phyloP scores from a whole-genome alignment of 2,113 vertebrate genomes.

The Craseonycteris thonglongyai region DNA sequence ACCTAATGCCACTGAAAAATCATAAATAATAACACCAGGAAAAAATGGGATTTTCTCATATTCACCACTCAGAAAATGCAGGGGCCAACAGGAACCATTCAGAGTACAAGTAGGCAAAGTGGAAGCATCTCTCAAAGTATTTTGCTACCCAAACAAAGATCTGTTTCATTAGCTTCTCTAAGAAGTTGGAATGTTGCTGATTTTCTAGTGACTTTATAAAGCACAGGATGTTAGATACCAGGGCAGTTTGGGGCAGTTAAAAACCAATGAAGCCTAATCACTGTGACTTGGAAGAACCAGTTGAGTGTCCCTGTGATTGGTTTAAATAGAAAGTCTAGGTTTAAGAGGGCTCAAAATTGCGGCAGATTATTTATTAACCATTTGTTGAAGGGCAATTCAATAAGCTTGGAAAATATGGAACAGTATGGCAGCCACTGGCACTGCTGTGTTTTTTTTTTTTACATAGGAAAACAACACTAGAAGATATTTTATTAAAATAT shows the following conservation, averaged over 20 bases:
- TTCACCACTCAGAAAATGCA: not conserved
- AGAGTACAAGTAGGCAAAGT: not conserved
- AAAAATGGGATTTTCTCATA: not conserved
- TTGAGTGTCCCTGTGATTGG: not conserved
- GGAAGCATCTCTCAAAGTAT: slow-evolving; percentile 1
- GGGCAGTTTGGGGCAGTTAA: not conserved
- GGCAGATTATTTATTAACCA: not conserved
- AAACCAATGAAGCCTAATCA: not conserved
- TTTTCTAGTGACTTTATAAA: not conserved
- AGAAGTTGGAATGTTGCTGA: not conserved
- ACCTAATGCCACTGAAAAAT: not conserved
- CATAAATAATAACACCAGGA: not conserved
- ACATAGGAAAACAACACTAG: not conserved
- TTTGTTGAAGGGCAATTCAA: not conserved
- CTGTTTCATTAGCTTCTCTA: not conserved
- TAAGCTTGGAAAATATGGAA: not conserved
- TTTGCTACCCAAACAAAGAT: slow-evolving; percentile 21
- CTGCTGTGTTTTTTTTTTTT: not conserved
- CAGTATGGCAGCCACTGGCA: not conserved
- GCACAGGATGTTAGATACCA: not conserved
- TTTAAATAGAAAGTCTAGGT: not conserved
- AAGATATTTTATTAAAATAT: not conserved
- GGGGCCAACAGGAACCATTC: not conserved
- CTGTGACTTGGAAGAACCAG: not conserved
- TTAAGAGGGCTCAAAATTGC: not conserved